Base-by-base conservation (phyloP, 1,140 invertebrate genomes). In the Meloidogyne chitwoodi region DNA sequence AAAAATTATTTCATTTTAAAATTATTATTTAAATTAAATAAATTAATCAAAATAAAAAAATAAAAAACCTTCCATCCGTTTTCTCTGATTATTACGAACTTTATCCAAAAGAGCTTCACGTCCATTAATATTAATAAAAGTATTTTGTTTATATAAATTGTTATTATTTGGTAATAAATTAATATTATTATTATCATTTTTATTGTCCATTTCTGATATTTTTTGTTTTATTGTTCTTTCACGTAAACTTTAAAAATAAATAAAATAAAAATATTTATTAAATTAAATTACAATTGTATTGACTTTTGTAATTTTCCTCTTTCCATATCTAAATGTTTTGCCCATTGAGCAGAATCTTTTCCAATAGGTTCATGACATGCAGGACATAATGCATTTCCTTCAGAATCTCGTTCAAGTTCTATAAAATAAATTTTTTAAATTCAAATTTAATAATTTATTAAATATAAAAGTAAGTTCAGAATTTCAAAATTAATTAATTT, bases 311-410 rank as follows among this genome's bases (percentile, higher is more conserved):
- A 64, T 63, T 64, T 41, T 6, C 11, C 22, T 56, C 56, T 73
- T 63, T 73, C 71, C 22, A 34, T 64, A 11, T 73, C 24, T 14
- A 73, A 63, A 63, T 73, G 71, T 22, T 61, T 73, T 63, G 61
- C 71, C 71, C 71, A 73, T 73, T 73, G 44, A 19, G 56, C 26
- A n/a, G 71, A 64, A 31, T 63, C 71, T 22, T 73, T 73, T 34
- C 70, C 70, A 62, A 73, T 73, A 14, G 24, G 19, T 61, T 73
- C 70, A 10, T 73, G 61, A 31, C 70, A 73, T 34, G 70, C 70
- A 41, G 70, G 70, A 24, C 70, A 73, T 22, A 73, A 34, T 12
- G 70, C 41, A 62, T 73, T 73, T 24, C 70, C 70, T 1, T 73
- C 70, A 24, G 56, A 56, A 62, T 73, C 70, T 19, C 44, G n/a